Base-by-base conservation (phyloP, 2,113 vertebrate species). In the Cryptotis parvus region DNA sequence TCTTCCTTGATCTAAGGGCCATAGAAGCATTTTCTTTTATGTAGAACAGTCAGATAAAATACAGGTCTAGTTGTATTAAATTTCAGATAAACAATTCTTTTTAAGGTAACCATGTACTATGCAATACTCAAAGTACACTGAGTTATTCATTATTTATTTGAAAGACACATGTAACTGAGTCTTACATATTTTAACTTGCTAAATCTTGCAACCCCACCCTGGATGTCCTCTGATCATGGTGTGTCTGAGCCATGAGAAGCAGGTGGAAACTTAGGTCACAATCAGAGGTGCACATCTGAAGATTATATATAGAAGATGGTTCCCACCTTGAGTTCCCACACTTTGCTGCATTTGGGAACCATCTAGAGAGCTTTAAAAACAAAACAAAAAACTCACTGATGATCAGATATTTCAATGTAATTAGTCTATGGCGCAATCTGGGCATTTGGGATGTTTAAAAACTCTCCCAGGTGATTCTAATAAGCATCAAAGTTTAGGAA, bases 361-460 rank as follows among this genome's bases (percentile, higher is more conserved):
- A 49, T 12, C n/a, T 33, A 66, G 55, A 77, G 33, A 66, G 49
- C 33, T 65, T 35, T 20, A 9, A 52, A 39, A 73, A 29, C 55
- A 55, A 55, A 55, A 55, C 52, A 58, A 58, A 49, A 49, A 79
- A 76, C 66, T 6, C 12, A 41, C n/a, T 52, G 1, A 61, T 52
- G 55, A 83, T 49, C 26, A 85, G 82, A 82, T n/a, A 58, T 45
- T 73, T 65, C 81, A 26, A 43, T 66, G 52, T 92, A 89, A 91
- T 84, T 61, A 33, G 29, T 74, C 78, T 39, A 3, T 2, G 1
- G 41, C 8, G 11, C 35, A 72, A 37, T 72, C 79, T 79, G 89
- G 39, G 29, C 33, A 10, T 33, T 58, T 52, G 63, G 84, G 66
- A 72, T 45, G 2, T 72, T 88, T 55, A 37, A 66, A 82, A 87